Evolutionary conservation across 2,113 vertebrate genomes (phyloP).

Genomic region (Daboia siamensis): DNA sequence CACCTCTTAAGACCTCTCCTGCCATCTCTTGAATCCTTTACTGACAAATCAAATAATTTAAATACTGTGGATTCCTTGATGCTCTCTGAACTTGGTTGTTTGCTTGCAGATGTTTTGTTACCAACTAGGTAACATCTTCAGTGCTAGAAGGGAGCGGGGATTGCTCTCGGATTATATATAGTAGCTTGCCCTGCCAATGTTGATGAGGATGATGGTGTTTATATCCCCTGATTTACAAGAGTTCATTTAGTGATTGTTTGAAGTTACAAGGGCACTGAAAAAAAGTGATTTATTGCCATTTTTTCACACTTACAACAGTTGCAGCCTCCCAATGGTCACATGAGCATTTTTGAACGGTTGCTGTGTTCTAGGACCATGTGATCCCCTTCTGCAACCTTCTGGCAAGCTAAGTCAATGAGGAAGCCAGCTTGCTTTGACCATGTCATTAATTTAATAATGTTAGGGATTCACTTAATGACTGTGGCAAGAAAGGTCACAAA

Average conservation of each 20-base stretch:
- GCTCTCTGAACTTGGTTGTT: no score
- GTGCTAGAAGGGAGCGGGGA: no score
- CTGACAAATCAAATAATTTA: neutral
- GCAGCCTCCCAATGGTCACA: neutral
- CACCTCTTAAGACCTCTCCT: neutral
- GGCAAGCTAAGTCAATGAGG: neutral
- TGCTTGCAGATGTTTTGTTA: no score
- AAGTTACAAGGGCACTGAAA: neutral
- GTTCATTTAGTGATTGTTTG: neutral
- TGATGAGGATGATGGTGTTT: neutral
- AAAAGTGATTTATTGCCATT: neutral
- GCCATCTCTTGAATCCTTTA: neutral
- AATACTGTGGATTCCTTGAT: neutral
- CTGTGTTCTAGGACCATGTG: no score
- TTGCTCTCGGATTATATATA: neutral
- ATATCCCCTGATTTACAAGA: neutral
- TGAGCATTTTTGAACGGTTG: neutral
- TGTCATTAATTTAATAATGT: neutral
- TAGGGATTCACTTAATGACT: neutral
- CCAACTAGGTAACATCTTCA: no score
- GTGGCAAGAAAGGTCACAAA: neutral
- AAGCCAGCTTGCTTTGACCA: no score
- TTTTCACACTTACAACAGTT: neutral
- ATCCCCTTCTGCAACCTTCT: neutral
- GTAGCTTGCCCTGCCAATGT: neutral